Base-by-base conservation (phyloP, 2,797 vertebrate species). In the Gadopsis bispinosus region DNA sequence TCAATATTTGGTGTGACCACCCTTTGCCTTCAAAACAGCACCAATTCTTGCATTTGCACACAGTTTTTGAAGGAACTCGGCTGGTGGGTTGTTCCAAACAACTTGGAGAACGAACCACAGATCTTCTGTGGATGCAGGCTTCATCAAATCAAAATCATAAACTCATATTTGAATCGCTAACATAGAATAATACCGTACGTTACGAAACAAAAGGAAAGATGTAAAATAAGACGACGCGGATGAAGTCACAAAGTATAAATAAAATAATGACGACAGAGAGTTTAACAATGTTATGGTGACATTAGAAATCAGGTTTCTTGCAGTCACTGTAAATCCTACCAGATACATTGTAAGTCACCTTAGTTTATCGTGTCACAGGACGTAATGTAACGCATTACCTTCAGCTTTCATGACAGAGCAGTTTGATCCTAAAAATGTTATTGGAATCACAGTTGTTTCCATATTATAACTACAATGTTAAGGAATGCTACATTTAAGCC, bases 1-100 rank as follows among this genome's bases (percentile, higher is more conserved):
- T 76, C 61, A 68, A 59, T 69, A 66, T 80, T 73, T 69, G 53
- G 55, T 68, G 48, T 61, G 75, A 73, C 58, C 54, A 77, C 73
- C 56, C 37, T 82, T 77, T 68, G 71, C 47, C 56, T 71, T 80
- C 71, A 75, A 73, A 68, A 3, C 45, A 50, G 48, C 45, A 78
- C 56, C 26, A 31, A 0, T 79, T 63, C 58, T 71, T 68, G 26
- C 26, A 26, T 2, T 26, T 26, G 26, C 26, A 26, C 26, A 26
- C 26, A 26, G 26, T 26, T 26, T 26, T 26, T 26, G 26, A 26
- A 26, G 26, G 26, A 26, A 26, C 26, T 26, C 26, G 26, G 26
- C 26, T 26, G 26, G 26, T 26, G 26, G 26, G 26, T 26, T 26
- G 26, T 26, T 26, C 26, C 26, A 26, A 26, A 26, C 26, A 26